Evolutionary conservation across 2,797 vertebrate species (phyloP), one percentile per base, ranked within the genome.

Genomic region (Falco cherrug): DNA sequence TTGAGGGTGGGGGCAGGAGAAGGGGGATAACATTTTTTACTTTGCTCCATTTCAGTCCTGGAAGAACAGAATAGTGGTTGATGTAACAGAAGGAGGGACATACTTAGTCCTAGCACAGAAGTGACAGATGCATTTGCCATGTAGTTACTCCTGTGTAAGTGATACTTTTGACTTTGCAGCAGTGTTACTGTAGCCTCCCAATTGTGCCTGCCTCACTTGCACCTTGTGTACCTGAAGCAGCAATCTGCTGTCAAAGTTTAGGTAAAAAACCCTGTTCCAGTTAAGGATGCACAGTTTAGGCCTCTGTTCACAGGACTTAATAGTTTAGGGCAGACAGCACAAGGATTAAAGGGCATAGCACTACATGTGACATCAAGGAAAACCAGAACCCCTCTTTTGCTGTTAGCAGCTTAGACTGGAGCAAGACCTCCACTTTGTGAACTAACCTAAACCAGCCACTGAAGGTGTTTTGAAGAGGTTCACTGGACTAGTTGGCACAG

Each of bases 381-480:
- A 87, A 54, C 11, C 11, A 39, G 17, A 77, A 53, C 12, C 13
- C 3, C 3, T 16, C 2, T 61, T 71, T 65, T 37, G 22, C 6
- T 75, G 8, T 48, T 45, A 84, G n/a, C 24, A 77, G 20, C 0
- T 75, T 56, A 43, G 17, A 53, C 31, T 16, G 9, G 26, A 83
- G 16, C 11, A 83, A 77, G 18, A 65, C 10, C 21, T 87, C 92
- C 25, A 11, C 12, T 83, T 77, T 39, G 29, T 65, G 22, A 71
- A 98, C 98, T 98, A 98, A 99, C 99, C 99, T 97, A 99, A 94
- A 94, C 96, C 94, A 39, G 92, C 67, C 87, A 99, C 64, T 69
- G 98, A 87, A 84, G 97, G 10, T 35, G 84, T 95, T 97, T 97
- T 98, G 97, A 99, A 99, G 68, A 99, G 89, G 57, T 98, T 98